Conservation (phyloP, 1,140 invertebrate species). For the Samia ricini region DNA sequence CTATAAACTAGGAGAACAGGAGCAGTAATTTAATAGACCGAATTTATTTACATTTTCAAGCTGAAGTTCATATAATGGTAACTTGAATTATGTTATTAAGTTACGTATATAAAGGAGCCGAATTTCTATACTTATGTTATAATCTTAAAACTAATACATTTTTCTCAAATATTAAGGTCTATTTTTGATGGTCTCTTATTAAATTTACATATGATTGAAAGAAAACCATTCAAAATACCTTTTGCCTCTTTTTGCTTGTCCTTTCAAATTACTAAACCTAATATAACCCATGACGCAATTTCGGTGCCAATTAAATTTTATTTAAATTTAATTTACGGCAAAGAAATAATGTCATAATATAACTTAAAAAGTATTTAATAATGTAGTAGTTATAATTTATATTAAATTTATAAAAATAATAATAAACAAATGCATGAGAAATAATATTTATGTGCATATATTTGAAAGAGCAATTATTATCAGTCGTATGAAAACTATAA, state of each 20-base stretch:
- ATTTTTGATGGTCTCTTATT: conserved; percentile 63
- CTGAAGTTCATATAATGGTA: conserved; percentile 61
- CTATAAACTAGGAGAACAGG: conserved; percentile 3
- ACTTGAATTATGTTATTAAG: conserved; percentile 65
- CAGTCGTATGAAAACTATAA: conserved; percentile 54
- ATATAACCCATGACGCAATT: conserved; percentile 29
- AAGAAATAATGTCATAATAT: conserved; percentile 6
- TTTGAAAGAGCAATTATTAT: conserved; percentile 39
- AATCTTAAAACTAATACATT: conserved; percentile 40
- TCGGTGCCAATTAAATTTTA: conserved; percentile 33
- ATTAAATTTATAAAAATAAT: conserved; percentile 35
- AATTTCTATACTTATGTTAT: conserved; percentile 26
- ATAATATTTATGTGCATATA: conserved; percentile 51
- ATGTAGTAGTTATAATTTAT: conserved; percentile 50
- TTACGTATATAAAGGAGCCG: conserved; percentile 46
- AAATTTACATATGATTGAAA: conserved; percentile 61
- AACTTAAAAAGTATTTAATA: conserved; percentile 24
- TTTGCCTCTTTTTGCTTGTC: conserved; percentile 75
- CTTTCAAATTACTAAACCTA: conserved; percentile 25
- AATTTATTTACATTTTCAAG: conserved; percentile 68
- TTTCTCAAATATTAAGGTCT: conserved; percentile 36
- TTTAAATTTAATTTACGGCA: not conserved
- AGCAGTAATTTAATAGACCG: conserved; percentile 33
- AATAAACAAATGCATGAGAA: conserved; percentile 67
- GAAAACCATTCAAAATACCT: conserved; percentile 68